A percentile compares a stretch with the other conserved stretches of the same genome.
These are phyloP conservation scores for Oxytorus armatus DNA, from an alignment of 2,888 invertebrate genomes.

Conservation along the genomic window DNA sequence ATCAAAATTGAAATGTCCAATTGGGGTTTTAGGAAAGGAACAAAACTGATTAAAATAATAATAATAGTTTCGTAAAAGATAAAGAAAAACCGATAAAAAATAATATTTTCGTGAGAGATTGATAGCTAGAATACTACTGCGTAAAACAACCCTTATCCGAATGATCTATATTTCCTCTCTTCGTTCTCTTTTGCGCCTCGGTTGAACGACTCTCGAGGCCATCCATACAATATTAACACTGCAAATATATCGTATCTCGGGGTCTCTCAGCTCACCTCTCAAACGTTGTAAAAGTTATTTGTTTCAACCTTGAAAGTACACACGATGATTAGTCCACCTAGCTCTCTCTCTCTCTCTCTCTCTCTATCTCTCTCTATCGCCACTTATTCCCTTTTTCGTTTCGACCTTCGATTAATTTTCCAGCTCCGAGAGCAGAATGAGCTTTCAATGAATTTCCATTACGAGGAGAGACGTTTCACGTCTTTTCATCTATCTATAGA, in stretches of 20 bases:
- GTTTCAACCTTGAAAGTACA: slow-evolving; percentile 56
- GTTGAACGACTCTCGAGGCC: slow-evolving; percentile 47
- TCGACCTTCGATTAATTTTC: slow-evolving; percentile 64
- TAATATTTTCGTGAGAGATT: not conserved
- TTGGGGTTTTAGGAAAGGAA: too few relatives aligned
- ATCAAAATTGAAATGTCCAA: not conserved
- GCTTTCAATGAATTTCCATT: slow-evolving; percentile 56
- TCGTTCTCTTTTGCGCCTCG: not conserved
- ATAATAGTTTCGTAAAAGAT: not conserved
- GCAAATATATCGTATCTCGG: slow-evolving; percentile 50
- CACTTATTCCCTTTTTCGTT: slow-evolving; percentile 22
- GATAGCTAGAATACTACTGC: not conserved
- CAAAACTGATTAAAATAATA: too few relatives aligned
- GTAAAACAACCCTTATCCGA: not conserved
- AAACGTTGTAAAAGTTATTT: slow-evolving; percentile 41
- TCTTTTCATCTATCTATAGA: not conserved
- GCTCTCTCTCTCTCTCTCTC: slow-evolving; percentile 16
- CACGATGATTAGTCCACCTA: slow-evolving; percentile 4
- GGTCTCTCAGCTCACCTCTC: slow-evolving; percentile 25
- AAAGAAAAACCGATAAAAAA: slow-evolving; percentile 2
- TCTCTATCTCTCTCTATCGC: slow-evolving; percentile 7
- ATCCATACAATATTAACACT: slow-evolving; percentile 22
- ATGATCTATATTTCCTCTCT: slow-evolving; percentile 2
- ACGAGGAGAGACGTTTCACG: slow-evolving; percentile 5
- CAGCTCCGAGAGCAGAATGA: slow-evolving; percentile 47